A percentile compares a stretch with the other conserved stretches of the same genome.
Conservation (phyloP, 2,888 invertebrate species). For the Lycophotia porphyrea region DNA sequence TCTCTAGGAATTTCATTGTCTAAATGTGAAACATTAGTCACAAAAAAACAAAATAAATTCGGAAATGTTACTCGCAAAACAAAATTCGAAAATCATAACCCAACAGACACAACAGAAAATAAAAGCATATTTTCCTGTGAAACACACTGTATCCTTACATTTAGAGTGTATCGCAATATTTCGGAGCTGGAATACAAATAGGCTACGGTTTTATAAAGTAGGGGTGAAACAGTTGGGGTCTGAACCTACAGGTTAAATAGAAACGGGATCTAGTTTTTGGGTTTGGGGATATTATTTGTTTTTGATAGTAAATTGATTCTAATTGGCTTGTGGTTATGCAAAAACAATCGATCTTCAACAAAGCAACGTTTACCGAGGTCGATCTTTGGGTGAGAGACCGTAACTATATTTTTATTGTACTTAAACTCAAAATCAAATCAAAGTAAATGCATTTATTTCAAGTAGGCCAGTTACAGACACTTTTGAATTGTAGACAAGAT, state of each 20-base stretch:
- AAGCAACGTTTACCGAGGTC: neutral
- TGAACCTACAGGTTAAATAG: slow-evolving; percentile 28
- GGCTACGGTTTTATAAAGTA: slow-evolving; percentile 37
- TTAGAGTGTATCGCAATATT: slow-evolving; percentile 36
- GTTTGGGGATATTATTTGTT: neutral
- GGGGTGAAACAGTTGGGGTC: slow-evolving; percentile 33
- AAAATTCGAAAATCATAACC: slow-evolving; percentile 20
- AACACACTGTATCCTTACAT: slow-evolving; percentile 14
- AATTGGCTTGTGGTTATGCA: too few relatives aligned
- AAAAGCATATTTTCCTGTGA: slow-evolving; percentile 19
- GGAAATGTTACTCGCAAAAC: neutral
- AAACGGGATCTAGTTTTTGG: slow-evolving; percentile 16
- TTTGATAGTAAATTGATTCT: neutral
- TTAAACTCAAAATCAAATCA: too few relatives aligned
- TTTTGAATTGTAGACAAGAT: too few relatives aligned
- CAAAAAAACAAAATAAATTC: too few relatives aligned
- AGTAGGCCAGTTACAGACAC: too few relatives aligned
- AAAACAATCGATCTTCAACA: neutral
- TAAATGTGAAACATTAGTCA: neutral
- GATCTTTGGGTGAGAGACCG: neutral
- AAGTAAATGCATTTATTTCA: too few relatives aligned
- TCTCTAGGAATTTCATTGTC: too few relatives aligned
- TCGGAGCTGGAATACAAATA: slow-evolving; percentile 52
- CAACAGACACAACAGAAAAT: neutral
- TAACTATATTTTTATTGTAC: too few relatives aligned